Conservation (phyloP, 2,888 invertebrate species). For the Nasonia oneida region DNA sequence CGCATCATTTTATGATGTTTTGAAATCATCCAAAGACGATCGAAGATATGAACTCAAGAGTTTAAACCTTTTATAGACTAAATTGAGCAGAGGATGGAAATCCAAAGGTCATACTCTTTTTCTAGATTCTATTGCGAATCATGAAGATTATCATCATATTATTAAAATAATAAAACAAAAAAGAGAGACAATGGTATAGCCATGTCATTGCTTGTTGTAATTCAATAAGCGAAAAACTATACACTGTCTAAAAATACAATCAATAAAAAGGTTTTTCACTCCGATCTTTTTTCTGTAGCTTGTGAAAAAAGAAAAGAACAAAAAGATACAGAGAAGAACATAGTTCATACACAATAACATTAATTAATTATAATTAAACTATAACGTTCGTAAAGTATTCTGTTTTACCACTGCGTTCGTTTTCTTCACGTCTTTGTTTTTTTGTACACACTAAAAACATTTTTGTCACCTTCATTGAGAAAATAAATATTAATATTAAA, state of each 20-base stretch:
- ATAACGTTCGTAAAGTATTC: conserved; percentile 77
- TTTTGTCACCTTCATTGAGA: conserved; percentile 75
- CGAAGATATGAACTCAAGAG: conserved; percentile 52
- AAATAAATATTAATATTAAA: conserved; percentile 79
- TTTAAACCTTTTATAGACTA: conserved; percentile 54
- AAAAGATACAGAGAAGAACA: conserved; percentile 64
- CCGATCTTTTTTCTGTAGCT: conserved; percentile 67
- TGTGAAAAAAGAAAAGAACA: conserved; percentile 67
- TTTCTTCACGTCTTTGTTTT: conserved; percentile 56
- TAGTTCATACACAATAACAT: conserved; percentile 71
- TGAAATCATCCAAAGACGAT: conserved; percentile 55
- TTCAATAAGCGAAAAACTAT: conserved; percentile 70
- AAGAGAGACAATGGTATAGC: conserved; percentile 74
- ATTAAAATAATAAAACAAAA: conserved; percentile 69
- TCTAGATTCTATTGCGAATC: conserved; percentile 63
- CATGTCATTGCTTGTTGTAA: conserved; percentile 74
- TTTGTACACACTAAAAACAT: conserved; percentile 77
- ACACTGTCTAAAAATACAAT: conserved; percentile 74
- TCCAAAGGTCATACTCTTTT: conserved; percentile 55
- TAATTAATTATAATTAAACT: conserved; percentile 75
- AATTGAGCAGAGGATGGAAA: conserved; percentile 52
- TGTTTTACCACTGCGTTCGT: conserved; percentile 65
- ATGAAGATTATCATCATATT: conserved; percentile 47
- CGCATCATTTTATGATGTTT: conserved; percentile 59
- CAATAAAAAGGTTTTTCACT: conserved; percentile 72